Conservation (phyloP, 2,113 vertebrate species). For the Silurus glanis region DNA sequence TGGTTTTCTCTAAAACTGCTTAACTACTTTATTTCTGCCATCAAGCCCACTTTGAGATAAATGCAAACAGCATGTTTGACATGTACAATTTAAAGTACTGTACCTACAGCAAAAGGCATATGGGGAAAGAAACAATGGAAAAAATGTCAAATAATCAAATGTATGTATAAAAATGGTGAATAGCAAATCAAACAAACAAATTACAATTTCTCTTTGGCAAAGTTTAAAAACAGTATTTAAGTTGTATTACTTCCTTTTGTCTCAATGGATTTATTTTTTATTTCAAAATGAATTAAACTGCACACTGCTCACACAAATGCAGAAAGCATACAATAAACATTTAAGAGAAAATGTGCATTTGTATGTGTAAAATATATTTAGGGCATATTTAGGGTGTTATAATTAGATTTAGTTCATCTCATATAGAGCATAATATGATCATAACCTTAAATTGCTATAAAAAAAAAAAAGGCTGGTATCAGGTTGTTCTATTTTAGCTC, state of each 20-base stretch:
- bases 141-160: neutral
- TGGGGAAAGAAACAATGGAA: neutral
- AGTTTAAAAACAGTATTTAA: neutral
- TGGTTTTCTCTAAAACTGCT: slow-evolving; percentile 22
- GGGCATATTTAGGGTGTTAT: neutral
- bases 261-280: neutral
- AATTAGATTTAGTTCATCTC: neutral
- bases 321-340: neutral
- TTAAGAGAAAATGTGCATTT: neutral
- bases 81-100: neutral
- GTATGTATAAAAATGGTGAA: neutral
- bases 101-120: neutral
- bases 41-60: slow-evolving; percentile 41
- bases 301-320: neutral
- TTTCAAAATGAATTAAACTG: neutral
- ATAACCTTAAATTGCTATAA: slow-evolving; percentile 28
- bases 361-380: neutral
- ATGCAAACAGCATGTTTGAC: slow-evolving; percentile 12
- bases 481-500: slow-evolving; percentile 49
- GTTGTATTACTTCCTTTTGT: neutral
- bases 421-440: slow-evolving; percentile 11
- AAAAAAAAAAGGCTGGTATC: slow-evolving; percentile 11
- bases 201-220: neutral
- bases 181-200: neutral
- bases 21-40: slow-evolving; percentile 32